Percentiles rank a stretch among this genome's conserved stretches.
Evolutionary conservation across 1,140 invertebrate genomes (phyloP).

Genomic region (Anthonomus grandis): DNA sequence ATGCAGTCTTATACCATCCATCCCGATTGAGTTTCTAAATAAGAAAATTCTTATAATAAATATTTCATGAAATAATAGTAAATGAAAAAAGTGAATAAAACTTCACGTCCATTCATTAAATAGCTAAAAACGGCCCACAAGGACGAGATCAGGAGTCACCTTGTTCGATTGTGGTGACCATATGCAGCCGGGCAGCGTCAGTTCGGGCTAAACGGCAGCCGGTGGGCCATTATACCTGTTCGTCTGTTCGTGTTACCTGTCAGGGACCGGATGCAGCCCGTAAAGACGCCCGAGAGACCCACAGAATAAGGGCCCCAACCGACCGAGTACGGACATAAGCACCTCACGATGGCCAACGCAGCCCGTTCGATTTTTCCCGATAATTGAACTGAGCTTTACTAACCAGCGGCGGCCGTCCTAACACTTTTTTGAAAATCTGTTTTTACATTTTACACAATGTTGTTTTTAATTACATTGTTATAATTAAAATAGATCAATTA

Average conservation of each 20-base stretch:
- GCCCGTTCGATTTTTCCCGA: conserved; percentile 21
- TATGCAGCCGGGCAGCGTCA: no score
- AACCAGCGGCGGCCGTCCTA: conserved; percentile 5
- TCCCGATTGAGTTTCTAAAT: no score
- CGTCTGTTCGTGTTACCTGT: conserved; percentile 22
- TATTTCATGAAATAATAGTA: no score
- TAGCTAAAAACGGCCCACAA: neutral
- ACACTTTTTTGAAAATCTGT: neutral
- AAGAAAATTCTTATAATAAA: no score
- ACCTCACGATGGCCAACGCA: conserved; percentile 6
- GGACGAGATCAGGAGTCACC: conserved; percentile 16
- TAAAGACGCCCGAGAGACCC: conserved; percentile 15
- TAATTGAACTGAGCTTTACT: conserved; percentile 16
- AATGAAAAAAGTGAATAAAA: conserved; percentile 21
- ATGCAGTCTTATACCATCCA: no score
- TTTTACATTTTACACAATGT: no score
- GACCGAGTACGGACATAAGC: no score
- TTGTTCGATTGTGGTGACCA: conserved; percentile 16
- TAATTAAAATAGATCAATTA: no score
- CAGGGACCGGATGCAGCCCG: conserved; percentile 21
- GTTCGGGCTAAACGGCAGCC: no score
- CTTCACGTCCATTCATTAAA: conserved; percentile 13
- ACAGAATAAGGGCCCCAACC: conserved; percentile 6
- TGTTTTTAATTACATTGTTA: no score
- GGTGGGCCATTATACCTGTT: conserved; percentile 21